phyloP scores from a whole-genome alignment of 2,797 vertebrate genomes.

The Benthosema pterotum region DNA sequence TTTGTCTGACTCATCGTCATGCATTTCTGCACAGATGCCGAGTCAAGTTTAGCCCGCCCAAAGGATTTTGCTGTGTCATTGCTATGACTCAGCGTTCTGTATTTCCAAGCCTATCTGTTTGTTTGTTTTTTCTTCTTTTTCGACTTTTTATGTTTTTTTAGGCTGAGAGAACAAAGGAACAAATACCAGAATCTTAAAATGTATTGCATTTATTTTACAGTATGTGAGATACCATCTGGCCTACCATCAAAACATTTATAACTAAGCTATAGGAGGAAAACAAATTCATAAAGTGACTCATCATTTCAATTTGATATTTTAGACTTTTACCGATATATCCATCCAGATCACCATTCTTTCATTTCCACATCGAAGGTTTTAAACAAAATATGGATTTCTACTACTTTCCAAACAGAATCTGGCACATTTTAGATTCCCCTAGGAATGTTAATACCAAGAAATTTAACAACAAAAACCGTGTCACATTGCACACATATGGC shows the following conservation, averaged over 20 bases:
- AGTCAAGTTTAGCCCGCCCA: neutral
- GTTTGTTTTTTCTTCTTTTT: neutral
- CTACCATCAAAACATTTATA: no score
- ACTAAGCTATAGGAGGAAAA: neutral
- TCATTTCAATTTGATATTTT: constrained; percentile 23
- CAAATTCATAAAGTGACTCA: neutral
- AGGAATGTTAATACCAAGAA: constrained; percentile 32
- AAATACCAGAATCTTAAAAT: constrained; percentile 17
- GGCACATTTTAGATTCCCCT: constrained; percentile 7
- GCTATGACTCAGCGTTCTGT: constrained; percentile 55
- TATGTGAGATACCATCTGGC: neutral
- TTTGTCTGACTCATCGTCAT: neutral
- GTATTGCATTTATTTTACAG: neutral
- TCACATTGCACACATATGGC: constrained; percentile 16
- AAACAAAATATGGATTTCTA: neutral
- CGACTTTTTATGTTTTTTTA: no score
- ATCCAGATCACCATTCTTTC: neutral
- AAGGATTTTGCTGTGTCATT: constrained; percentile 53
- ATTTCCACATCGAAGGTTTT: neutral
- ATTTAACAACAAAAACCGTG: constrained; percentile 3
- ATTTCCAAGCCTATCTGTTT: neutral
- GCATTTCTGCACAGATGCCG: neutral
- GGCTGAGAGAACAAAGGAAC: constrained; percentile 32
- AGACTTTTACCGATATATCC: constrained; percentile 4
- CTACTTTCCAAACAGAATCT: neutral